These are phyloP conservation scores for Cylloceria caligata DNA, from an alignment of 2,888 invertebrate species.

Conservation along the genomic window DNA sequence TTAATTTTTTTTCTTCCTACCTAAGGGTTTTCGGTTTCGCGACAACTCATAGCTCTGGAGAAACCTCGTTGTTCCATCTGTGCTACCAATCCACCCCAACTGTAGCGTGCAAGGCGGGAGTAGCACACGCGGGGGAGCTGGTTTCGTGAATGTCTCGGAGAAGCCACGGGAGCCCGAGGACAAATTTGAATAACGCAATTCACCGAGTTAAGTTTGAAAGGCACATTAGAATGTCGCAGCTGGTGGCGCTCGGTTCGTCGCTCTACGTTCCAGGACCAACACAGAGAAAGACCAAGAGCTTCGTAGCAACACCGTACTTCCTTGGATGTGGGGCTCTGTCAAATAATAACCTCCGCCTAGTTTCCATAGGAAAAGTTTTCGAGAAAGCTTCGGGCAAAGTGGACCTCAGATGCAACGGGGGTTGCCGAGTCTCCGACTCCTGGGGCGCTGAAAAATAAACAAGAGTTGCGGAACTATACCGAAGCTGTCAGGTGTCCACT, in stretches of 20 bases:
- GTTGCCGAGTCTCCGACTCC: background rate
- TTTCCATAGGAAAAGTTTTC: conserved; percentile 75
- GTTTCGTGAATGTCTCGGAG: conserved; percentile 52
- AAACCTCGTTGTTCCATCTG: conserved; percentile 36
- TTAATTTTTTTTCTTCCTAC: conserved; percentile 8
- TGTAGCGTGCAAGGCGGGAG: conserved; percentile 66
- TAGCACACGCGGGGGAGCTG: conserved; percentile 40
- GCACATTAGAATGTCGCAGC: conserved; percentile 76
- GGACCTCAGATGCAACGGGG: conserved; percentile 49
- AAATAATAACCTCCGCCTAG: conserved; percentile 78
- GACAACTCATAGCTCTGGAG: conserved; percentile 20
- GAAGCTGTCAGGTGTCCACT: conserved; percentile 68
- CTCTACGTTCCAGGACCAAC: conserved; percentile 9
- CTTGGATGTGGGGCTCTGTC: conserved; percentile 65
- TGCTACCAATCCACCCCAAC: conserved; percentile 59
- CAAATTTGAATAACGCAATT: conserved; percentile 81
- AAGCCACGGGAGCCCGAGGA: conserved; percentile 46
- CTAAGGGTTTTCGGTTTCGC: conserved; percentile 10
- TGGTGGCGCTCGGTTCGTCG: conserved; percentile 61
- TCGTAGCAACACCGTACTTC: conserved; percentile 47
- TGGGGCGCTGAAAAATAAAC: conserved; percentile 16
- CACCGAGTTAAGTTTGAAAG: conserved; percentile 77
- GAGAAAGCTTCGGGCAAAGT: conserved; percentile 38
- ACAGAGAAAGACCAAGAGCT: conserved; percentile 50
- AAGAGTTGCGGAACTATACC: conserved; percentile 68